phyloP scores from a whole-genome alignment of 2,797 vertebrate species.

The Kryptolebias ocellatus region DNA sequence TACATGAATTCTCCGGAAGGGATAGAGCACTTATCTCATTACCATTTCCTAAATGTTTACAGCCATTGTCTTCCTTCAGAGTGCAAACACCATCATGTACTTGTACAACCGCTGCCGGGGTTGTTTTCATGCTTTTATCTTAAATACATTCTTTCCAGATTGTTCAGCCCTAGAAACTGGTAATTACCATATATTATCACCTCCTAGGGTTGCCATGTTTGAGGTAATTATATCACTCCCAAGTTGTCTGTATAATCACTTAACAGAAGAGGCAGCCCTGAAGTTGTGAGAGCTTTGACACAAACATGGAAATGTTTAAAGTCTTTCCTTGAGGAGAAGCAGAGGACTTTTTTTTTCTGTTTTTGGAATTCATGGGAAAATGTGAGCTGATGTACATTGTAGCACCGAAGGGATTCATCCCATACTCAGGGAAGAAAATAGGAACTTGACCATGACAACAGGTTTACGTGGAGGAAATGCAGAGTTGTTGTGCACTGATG shows the following conservation, averaged over 20 bases:
- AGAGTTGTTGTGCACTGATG: not conserved
- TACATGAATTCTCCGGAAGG: conserved; percentile 61
- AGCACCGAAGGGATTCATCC: not conserved
- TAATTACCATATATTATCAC: conserved; percentile 84
- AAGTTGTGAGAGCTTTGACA: conserved; percentile 45
- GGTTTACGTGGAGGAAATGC: not conserved
- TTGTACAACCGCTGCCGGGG: conserved; percentile 61
- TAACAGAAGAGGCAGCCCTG: conserved; percentile 63
- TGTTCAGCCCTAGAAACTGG: conserved; percentile 74
- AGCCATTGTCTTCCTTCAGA: conserved; percentile 70
- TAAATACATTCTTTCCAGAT: conserved; percentile 79
- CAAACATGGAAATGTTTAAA: conserved; percentile 45
- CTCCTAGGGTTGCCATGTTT: conserved; percentile 77
- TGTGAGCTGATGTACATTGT: not conserved
- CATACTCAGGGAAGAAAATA: not conserved
- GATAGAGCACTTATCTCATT: conserved; percentile 71
- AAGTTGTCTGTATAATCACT: conserved; percentile 77
- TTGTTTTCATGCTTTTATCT: conserved; percentile 81
- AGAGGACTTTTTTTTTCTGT: not conserved
- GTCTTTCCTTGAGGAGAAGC: conserved; percentile 8
- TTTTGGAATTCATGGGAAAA: conserved; percentile 9
- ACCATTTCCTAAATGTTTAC: conserved; percentile 71
- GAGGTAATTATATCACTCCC: conserved; percentile 83
- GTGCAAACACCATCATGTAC: conserved; percentile 58
- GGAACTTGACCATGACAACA: conserved; percentile 13